Evolutionary conservation across 2,888 invertebrate genomes (phyloP), one percentile per base, ranked within the genome.

Genomic region (Timema podura): DNA sequence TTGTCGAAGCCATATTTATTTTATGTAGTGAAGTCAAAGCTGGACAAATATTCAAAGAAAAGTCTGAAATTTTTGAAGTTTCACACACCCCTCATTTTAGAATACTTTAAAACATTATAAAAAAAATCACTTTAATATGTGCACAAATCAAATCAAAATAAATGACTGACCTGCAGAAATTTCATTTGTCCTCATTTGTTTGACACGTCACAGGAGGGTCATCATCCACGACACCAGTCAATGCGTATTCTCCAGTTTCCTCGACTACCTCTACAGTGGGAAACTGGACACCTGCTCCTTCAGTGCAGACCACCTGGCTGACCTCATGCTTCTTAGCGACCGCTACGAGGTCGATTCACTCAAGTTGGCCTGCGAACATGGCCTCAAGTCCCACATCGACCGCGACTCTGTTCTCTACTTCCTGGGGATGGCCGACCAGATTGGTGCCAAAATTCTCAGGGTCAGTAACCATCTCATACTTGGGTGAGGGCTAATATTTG

Each of bases 371-470:
- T 89, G 88, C 79, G 89, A 89, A 79, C 84, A 85, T 73, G 84
- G 85, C 10, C 79, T 89, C 49, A 85, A 86, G 74, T 79, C 82
- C 8, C 84, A 86, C 76, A 83, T 89, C 69, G 88, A 89, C 77
- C 85, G 85, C 70, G 88, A 89, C 69, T 86, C 86, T 5, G 88
- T 86, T 1, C 81, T 89, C 65, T 89, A 87, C 78, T 84, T 89
- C 67, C 80, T 89, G 65, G 86, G 86, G 74, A 84, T 89, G 77
- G 88, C 88, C 5, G 89, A 90, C 80, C 88, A 88, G 75, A 88
- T 87, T 77, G 86, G 86, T 79, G 88, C 88, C 15, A 81, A 81
- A 73, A 79, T 81, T 69, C 79, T 88, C 71, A 83, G 84, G 81
- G 87, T 87, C 78, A 77, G 79, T 76, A 45, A 66, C n/a, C n/a